Percentiles rank a stretch among this genome's conserved stretches.
phyloP scores from a whole-genome alignment of 2,888 invertebrate species.

The Endotricha flammealis region DNA sequence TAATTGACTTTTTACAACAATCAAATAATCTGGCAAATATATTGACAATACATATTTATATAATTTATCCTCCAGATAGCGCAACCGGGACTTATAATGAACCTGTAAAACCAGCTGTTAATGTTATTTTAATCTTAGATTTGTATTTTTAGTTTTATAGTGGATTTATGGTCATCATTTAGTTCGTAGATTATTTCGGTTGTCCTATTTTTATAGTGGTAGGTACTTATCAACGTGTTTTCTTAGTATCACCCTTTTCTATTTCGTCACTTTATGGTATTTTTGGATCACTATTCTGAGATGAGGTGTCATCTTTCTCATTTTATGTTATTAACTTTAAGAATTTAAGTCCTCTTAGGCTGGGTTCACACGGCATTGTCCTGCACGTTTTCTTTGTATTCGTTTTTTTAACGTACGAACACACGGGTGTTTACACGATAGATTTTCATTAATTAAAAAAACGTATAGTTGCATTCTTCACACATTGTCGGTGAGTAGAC shows the following conservation, averaged over 20 bases:
- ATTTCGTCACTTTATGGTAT: constrained; percentile 7
- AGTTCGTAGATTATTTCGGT: background rate
- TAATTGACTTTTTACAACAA: too few species aligned
- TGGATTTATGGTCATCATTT: background rate
- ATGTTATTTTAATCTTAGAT: background rate
- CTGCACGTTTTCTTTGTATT: too few species aligned
- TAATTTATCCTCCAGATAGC: background rate
- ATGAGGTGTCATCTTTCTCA: constrained; percentile 3
- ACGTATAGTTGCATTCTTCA: too few species aligned
- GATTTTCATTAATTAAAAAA: too few species aligned
- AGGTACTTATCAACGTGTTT: constrained; percentile 1
- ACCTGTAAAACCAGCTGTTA: background rate
- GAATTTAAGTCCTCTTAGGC: background rate
- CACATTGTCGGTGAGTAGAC: too few species aligned
- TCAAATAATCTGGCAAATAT: too few species aligned
- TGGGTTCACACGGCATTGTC: too few species aligned
- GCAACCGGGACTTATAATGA: background rate
- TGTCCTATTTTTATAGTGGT: background rate
- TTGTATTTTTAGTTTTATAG: background rate
- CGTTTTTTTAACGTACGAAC: too few species aligned
- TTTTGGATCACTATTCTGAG: constrained; percentile 8
- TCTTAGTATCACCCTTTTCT: constrained; percentile 3
- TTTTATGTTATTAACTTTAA: constrained; percentile 3
- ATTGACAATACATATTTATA: too few species aligned
- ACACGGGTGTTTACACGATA: too few species aligned